Percentiles rank a stretch among this genome's conserved stretches.
Conservation (phyloP, 2,797 vertebrate species). For the Xiphophorus birchmanni region DNA sequence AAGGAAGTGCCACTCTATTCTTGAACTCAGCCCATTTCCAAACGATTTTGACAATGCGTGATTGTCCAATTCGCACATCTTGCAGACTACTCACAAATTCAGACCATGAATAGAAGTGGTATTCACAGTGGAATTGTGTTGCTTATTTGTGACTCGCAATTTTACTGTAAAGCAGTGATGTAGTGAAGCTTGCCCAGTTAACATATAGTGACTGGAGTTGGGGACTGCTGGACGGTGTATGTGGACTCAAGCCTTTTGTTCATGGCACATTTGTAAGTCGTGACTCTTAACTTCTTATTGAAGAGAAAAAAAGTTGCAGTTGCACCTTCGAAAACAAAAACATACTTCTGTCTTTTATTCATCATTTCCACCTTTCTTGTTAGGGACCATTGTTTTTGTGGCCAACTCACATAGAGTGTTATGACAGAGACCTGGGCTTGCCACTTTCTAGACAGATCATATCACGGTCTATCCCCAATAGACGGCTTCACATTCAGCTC, state of each 20-base stretch:
- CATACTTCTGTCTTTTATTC: conserved; percentile 67
- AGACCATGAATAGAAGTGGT: conserved; percentile 47
- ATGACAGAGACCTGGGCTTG: conserved; percentile 53
- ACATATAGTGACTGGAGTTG: conserved; percentile 25
- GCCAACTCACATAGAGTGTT: conserved; percentile 70
- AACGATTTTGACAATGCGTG: conserved; percentile 55
- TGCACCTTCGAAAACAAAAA: conserved; percentile 49
- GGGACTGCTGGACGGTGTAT: conserved; percentile 26
- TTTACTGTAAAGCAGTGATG: conserved; percentile 31
- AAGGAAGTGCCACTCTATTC: conserved; percentile 48
- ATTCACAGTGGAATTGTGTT: conserved; percentile 44
- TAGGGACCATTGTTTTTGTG: conserved; percentile 69
- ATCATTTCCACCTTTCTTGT: conserved; percentile 66
- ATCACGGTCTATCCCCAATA: conserved; percentile 70
- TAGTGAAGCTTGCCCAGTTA: conserved; percentile 13
- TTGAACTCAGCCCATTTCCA: conserved; percentile 43
- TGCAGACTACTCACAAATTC: conserved; percentile 43
- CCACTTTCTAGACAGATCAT: conserved; percentile 71
- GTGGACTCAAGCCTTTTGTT: conserved; percentile 17
- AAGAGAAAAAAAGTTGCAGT: conserved; percentile 24
- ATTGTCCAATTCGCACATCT: conserved; percentile 63
- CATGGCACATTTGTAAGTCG: conserved; percentile 22
- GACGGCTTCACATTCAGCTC: conserved; percentile 72
- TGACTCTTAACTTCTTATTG: conserved; percentile 26
- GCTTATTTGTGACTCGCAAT: conserved; percentile 34